Evolutionary conservation across 2,888 invertebrate species (phyloP), one percentile per base, ranked within the genome.

Genomic region (Asteroscopus sphinx): DNA sequence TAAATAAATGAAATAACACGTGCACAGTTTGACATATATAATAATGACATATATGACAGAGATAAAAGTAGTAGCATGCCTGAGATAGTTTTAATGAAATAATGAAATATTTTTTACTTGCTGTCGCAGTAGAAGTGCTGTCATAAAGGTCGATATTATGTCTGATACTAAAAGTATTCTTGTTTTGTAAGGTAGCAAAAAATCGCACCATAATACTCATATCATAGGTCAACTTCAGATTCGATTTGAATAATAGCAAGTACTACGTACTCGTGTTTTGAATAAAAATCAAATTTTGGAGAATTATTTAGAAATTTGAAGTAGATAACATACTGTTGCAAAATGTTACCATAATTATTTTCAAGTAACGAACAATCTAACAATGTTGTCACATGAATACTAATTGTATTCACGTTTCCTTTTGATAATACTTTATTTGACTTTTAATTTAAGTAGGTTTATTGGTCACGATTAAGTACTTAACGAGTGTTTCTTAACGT

Each of bases 391-490:
- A 35, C 8, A 26, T 41, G 46, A 55, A 53, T 55, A 51, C 56
- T 52, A 71, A 63, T 60, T 7, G 42, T 15, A 33, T 60, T 54
- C 48, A 67, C 60, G 62, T 48, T 56, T 55, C 60, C 62, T 56
- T 73, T 73, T 60, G 52, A 57, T 59, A 68, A 60, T 53, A 49
- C 7, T 36, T 39, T 58, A 56, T 68, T 68, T 73, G 48, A 32
- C 13, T 44, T 71, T 71, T 49, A 53, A 51, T 63, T 57, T 57
- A 48, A 60, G 55, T 33, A 2, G 8, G 30, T 67, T 73, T 63
- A 51, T 48, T 51, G 25, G 63, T 76, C 75, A 75, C 73, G 73
- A 70, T 37, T 48, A 51, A 30, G 54, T 41, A 39, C 37, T 64
- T 64, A 68, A 52, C 58, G 36, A 40, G 40, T 52, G 47, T 60